Evolutionary conservation across 2,797 vertebrate species (phyloP).

Genomic region (Pristis pectinata): DNA sequence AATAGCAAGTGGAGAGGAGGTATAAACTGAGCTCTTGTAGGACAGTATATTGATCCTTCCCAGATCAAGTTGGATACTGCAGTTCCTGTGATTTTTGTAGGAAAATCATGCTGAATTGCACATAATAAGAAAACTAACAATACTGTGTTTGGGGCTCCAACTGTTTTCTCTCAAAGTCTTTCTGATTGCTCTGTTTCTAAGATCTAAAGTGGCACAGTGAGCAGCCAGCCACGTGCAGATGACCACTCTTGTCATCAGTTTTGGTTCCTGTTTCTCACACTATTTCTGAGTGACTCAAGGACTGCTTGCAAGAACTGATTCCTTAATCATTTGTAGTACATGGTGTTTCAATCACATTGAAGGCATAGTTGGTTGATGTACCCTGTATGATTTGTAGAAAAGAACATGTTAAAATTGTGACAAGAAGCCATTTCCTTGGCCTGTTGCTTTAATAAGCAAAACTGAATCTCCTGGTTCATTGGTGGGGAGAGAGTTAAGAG

Average conservation of each 20-base stretch:
- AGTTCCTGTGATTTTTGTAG: neutral
- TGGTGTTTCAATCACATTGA: slow-evolving; percentile 22
- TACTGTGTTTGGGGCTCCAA: slow-evolving; percentile 4
- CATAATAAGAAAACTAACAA: neutral
- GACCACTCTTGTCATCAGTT: neutral
- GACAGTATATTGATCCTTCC: neutral
- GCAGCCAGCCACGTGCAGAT: slow-evolving; percentile 8
- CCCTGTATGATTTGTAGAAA: slow-evolving; percentile 24
- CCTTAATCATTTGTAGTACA: slow-evolving; percentile 17
- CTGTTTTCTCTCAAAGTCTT: slow-evolving; percentile 17
- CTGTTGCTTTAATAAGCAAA: slow-evolving; percentile 17
- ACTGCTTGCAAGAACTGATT: slow-evolving; percentile 6
- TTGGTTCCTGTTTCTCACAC: neutral
- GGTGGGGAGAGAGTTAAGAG: slow-evolving; percentile 30
- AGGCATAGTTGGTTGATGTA: slow-evolving; percentile 24
- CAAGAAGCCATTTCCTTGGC: neutral
- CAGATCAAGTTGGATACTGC: neutral
- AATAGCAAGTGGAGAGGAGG: neutral
- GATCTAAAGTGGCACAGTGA: slow-evolving; percentile 17
- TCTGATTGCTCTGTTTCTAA: slow-evolving; percentile 15
- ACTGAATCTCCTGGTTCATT: slow-evolving; percentile 25
- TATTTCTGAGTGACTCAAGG: neutral
- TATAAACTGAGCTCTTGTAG: neutral
- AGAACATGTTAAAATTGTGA: slow-evolving; percentile 22
- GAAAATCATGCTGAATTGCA: slow-evolving; percentile 17